Evolutionary conservation across 2,797 vertebrate genomes (phyloP).

Genomic region (Oreonectes daqikongensis): DNA sequence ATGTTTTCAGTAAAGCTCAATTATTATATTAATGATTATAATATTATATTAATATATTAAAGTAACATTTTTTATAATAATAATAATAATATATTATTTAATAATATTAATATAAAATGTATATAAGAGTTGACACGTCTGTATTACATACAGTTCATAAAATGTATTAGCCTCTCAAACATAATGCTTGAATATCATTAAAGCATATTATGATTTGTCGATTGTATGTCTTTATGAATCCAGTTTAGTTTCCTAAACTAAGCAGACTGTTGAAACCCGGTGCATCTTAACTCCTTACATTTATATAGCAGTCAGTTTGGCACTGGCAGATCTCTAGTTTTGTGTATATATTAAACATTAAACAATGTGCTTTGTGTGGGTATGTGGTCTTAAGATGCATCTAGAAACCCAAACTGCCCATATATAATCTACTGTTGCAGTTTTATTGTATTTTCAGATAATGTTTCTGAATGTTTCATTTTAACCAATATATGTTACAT

Average conservation of each 20-base stretch:
- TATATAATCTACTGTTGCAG: background rate
- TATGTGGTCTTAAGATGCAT: background rate
- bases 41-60: no score
- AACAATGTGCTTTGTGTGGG: background rate
- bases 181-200: no score
- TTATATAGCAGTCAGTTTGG: background rate
- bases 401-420: background rate
- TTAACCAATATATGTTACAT: background rate
- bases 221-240: background rate
- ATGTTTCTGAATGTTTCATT: slow-evolving; percentile 8
- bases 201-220: no score
- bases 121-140: no score
- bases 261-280: background rate
- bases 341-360: background rate
- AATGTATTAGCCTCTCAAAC: no score
- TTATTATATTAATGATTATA: no score
- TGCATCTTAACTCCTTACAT: background rate
- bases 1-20: no score
- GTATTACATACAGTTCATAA: no score
- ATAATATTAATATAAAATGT: no score
- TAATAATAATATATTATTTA: no score
- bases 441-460: background rate
- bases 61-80: no score
- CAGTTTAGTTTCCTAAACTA: background rate
- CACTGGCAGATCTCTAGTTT: background rate